A percentile compares a stretch with the other conserved stretches of the same genome.
phyloP scores from a whole-genome alignment of 2,888 invertebrate species.

The Pecten maximus region DNA sequence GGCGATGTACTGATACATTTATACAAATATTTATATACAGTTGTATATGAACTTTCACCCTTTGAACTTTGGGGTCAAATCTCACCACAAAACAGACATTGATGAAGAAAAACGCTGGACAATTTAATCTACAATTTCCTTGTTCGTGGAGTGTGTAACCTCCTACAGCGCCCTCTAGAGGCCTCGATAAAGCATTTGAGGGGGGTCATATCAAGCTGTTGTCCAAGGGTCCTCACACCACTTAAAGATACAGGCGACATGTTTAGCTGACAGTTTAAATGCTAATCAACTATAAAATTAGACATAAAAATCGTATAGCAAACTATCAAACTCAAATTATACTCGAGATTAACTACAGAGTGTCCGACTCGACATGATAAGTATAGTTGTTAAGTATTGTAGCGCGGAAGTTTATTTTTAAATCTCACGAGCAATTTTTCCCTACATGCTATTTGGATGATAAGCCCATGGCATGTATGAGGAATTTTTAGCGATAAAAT shows the following conservation, averaged over 20 bases:
- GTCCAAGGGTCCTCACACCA: background rate
- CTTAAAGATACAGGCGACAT: background rate
- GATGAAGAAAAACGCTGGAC: background rate
- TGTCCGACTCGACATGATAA: background rate
- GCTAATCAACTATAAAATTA: slow-evolving; percentile 33
- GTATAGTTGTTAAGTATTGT: background rate
- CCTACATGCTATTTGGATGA: background rate
- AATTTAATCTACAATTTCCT: slow-evolving; percentile 1
- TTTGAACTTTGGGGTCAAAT: background rate
- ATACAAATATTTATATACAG: background rate
- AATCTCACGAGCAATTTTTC: background rate
- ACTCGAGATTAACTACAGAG: background rate
- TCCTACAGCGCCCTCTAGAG: background rate
- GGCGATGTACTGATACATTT: background rate
- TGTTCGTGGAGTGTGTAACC: background rate
- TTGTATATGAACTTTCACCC: background rate
- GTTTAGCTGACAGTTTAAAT: slow-evolving; percentile 33
- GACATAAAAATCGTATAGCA: slow-evolving; percentile 13
- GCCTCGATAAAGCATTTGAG: background rate
- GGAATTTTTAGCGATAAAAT: background rate
- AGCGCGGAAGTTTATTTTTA: background rate
- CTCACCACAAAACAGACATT: slow-evolving; percentile 11
- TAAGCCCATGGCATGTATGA: background rate
- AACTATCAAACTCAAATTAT: slow-evolving; percentile 17
- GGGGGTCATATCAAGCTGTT: background rate